These are phyloP conservation scores for Vulpes lagopus DNA, from an alignment of 2,113 vertebrate species.

Conservation along the genomic window DNA sequence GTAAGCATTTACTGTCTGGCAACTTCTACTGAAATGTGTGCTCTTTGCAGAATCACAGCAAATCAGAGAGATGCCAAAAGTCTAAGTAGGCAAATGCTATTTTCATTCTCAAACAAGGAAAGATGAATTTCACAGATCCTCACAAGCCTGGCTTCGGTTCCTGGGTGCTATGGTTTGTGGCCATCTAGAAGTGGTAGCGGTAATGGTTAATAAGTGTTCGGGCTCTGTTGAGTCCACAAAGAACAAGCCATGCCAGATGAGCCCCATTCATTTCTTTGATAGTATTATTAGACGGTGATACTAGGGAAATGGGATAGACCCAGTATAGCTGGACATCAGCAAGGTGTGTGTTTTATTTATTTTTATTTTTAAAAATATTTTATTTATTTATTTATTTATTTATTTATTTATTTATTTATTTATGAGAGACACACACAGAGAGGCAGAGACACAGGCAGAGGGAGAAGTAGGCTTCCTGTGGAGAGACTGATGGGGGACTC, in stretches of 20 bases:
- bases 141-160: not conserved
- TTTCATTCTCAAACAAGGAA: constrained; percentile 30
- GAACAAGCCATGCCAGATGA: not conserved
- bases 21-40: constrained; percentile 41
- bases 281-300: not conserved
- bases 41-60: constrained; percentile 12
- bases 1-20: constrained; percentile 13
- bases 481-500: too few relatives aligned
- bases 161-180: not conserved
- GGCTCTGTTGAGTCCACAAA: not conserved
- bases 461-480: too few relatives aligned
- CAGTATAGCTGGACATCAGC: not conserved
- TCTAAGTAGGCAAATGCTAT: constrained; percentile 37
- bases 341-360: not conserved
- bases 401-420: too few relatives aligned
- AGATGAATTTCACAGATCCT: not conserved
- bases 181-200: not conserved
- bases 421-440: too few relatives aligned
- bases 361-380: too few relatives aligned
- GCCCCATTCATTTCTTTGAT: not conserved
- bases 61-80: constrained; percentile 18
- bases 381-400: too few relatives aligned
- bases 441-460: too few relatives aligned
- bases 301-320: not conserved
- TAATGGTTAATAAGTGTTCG: not conserved